Percentiles rank a stretch among this genome's conserved stretches.
Evolutionary conservation across 2,888 invertebrate species (phyloP).

Genomic region (Steinernema scapterisci): DNA sequence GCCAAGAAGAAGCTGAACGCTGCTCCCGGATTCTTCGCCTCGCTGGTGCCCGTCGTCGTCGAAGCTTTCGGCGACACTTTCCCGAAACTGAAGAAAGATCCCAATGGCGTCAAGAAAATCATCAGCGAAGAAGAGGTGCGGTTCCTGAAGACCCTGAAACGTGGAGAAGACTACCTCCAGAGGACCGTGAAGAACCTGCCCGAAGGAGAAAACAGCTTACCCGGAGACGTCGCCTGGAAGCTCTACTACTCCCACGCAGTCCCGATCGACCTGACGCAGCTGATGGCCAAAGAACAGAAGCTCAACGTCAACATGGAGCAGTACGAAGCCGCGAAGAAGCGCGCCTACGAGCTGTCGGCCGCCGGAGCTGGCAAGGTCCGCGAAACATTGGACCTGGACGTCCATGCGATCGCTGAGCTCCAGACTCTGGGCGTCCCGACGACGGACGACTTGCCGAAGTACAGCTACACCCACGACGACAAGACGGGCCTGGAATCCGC

Average conservation of each 20-base stretch:
- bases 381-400: slow-evolving; percentile 82
- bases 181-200: slow-evolving; percentile 83
- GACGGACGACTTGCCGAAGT: slow-evolving; percentile 90
- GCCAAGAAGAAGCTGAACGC: slow-evolving; percentile 94
- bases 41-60: slow-evolving; percentile 86
- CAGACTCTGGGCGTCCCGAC: slow-evolving; percentile 78
- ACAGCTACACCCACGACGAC: slow-evolving; percentile 78
- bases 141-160: slow-evolving; percentile 89
- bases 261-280: slow-evolving; percentile 91
- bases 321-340: slow-evolving; percentile 90
- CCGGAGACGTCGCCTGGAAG: slow-evolving; percentile 94
- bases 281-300: slow-evolving; percentile 96
- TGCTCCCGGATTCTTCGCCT: slow-evolving; percentile 90
- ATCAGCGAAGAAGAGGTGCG: slow-evolving; percentile 98
- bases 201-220: slow-evolving; percentile 76
- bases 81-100: slow-evolving; percentile 81
- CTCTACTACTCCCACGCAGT: slow-evolving; percentile 99
- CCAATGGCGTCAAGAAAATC: slow-evolving; percentile 83
- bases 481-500: slow-evolving; percentile 73
- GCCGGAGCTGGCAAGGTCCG: slow-evolving; percentile 75
- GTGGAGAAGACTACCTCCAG: slow-evolving; percentile 87
- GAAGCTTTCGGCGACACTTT: slow-evolving; percentile 78
- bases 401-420: slow-evolving; percentile 89
- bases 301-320: slow-evolving; percentile 82
- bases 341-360: slow-evolving; percentile 83